These are phyloP conservation scores for Nezara viridula DNA, from an alignment of 2,888 invertebrate genomes.

Conservation along the genomic window DNA sequence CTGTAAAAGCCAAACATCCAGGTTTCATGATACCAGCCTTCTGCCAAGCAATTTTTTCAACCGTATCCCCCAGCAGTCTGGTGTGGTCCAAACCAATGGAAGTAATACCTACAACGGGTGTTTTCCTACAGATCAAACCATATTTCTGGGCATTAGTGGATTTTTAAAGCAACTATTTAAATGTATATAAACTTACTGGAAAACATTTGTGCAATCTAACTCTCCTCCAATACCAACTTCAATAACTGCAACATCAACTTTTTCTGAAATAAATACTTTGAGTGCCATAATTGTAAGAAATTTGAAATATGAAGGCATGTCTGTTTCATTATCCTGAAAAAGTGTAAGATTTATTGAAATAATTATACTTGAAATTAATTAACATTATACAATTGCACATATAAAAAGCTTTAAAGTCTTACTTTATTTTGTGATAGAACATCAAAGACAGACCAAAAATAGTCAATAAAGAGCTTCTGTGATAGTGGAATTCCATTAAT, in stretches of 20 bases:
- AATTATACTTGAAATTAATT: neutral
- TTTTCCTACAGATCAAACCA: constrained; percentile 73
- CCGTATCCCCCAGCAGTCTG: constrained; percentile 82
- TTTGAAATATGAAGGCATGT: constrained; percentile 94
- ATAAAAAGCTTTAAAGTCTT: constrained; percentile 38
- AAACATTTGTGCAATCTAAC: constrained; percentile 93
- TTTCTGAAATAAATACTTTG: constrained; percentile 86
- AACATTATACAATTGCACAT: neutral
- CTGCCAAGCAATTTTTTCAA: constrained; percentile 92
- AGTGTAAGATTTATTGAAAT: neutral
- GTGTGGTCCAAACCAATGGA: constrained; percentile 94
- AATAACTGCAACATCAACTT: constrained; percentile 91
- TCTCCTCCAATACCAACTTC: constrained; percentile 99
- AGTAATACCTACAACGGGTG: constrained; percentile 90
- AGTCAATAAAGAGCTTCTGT: constrained; percentile 79
- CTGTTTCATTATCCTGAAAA: constrained; percentile 72
- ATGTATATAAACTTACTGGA: constrained; percentile 74
- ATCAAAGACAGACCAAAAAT: constrained; percentile 88
- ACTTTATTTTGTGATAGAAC: constrained; percentile 73
- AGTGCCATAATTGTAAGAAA: constrained; percentile 94
- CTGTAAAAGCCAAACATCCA: constrained; percentile 80
- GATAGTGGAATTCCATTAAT: constrained; percentile 86
- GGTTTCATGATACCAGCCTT: constrained; percentile 96
- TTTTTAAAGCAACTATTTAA: neutral
- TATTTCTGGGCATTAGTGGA: neutral